A percentile compares a stretch with the other conserved stretches of the same genome.
phyloP scores from a whole-genome alignment of 1,140 invertebrate species.

The Cryptotermes secundus region DNA sequence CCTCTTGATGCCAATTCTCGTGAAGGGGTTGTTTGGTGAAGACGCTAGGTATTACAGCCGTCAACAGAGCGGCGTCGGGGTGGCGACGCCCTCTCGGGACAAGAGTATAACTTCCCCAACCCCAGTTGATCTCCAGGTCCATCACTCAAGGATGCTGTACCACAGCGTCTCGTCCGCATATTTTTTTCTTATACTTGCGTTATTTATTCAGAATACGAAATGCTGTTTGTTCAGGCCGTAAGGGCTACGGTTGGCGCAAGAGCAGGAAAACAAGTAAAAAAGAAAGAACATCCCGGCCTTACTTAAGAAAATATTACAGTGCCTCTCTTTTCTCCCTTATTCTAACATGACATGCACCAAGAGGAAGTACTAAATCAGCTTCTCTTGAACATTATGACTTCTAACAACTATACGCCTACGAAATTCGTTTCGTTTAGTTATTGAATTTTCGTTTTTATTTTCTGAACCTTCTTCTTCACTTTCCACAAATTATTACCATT shows the following conservation, averaged over 20 bases:
- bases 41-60: conserved; percentile 3
- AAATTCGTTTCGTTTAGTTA: too few species aligned
- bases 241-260: not conserved
- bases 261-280: not conserved
- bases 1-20: not conserved
- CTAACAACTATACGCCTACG: too few species aligned
- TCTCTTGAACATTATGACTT: too few species aligned
- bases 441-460: too few species aligned
- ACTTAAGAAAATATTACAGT: not conserved
- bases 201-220: conserved; percentile 20
- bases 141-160: conserved; percentile 6
- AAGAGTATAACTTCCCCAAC: not conserved
- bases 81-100: conserved; percentile 2
- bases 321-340: not conserved
- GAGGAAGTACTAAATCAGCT: too few species aligned
- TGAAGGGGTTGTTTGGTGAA: not conserved
- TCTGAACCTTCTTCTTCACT: too few species aligned
- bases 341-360: not conserved
- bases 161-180: not conserved
- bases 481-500: too few species aligned
- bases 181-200: not conserved
- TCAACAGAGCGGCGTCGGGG: not conserved
- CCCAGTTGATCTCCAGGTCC: not conserved
- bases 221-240: not conserved
- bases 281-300: not conserved